Conservation (phyloP, 2,797 vertebrate species). For the Hypotaenidia philippensis region DNA sequence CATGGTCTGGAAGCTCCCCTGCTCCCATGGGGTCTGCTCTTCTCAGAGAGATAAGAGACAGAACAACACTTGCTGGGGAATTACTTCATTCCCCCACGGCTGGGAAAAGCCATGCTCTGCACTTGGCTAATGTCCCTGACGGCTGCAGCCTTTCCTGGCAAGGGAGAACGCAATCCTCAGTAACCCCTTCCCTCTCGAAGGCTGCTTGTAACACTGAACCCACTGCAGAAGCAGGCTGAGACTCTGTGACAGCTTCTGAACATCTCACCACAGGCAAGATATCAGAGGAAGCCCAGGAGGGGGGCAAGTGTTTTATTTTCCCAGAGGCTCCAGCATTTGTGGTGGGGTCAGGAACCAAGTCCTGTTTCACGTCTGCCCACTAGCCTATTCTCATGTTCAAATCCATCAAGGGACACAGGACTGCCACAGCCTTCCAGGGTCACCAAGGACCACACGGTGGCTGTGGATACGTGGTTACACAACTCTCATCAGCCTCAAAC, state of each 20-base stretch:
- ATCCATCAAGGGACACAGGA: background rate
- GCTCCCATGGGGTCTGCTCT: background rate
- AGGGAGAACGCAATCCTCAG: background rate
- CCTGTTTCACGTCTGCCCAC: background rate
- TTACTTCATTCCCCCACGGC: slow-evolving; percentile 56
- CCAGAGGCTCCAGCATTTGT: background rate
- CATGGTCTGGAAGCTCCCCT: background rate
- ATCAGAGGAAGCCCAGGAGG: background rate
- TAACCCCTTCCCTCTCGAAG: slow-evolving; percentile 25
- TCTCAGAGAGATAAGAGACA: slow-evolving; percentile 47
- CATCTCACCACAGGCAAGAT: background rate
- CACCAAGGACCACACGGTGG: background rate
- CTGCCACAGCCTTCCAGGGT: background rate
- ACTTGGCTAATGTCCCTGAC: slow-evolving; percentile 6
- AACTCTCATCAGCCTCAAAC: background rate
- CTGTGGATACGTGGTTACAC: background rate
- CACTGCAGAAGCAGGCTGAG: background rate
- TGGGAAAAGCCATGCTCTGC: slow-evolving; percentile 44
- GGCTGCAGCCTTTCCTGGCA: slow-evolving; percentile 48
- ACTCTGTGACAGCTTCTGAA: background rate
- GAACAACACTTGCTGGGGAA: slow-evolving; percentile 53
- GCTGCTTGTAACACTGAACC: background rate
- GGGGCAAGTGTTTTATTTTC: background rate
- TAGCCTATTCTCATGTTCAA: background rate
- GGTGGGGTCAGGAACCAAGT: background rate